Percentiles rank a stretch among this genome's conserved stretches.
Conservation (phyloP, 2,888 invertebrate genomes). For the Apamea sordens region DNA sequence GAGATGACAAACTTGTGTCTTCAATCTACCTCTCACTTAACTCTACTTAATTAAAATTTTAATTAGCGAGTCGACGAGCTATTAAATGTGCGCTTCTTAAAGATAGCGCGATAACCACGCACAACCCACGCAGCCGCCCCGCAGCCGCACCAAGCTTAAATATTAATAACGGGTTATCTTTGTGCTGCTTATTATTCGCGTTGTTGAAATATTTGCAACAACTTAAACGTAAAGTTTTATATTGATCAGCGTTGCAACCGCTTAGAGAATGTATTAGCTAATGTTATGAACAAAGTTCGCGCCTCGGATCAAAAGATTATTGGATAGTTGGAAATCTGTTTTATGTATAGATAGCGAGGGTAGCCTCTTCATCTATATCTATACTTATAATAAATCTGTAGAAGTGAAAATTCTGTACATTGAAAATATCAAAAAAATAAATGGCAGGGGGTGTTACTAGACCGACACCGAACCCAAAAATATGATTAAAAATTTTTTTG, state of each 20-base stretch:
- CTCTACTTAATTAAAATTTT: slow-evolving; percentile 62
- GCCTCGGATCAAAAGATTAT: slow-evolving; percentile 34
- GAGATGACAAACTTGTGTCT: slow-evolving; percentile 56
- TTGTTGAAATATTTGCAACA: slow-evolving; percentile 73
- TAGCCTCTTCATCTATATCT: background rate
- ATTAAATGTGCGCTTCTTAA: slow-evolving; percentile 53
- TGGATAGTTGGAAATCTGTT: slow-evolving; percentile 16
- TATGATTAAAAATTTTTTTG: too few relatives aligned
- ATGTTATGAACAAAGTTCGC: slow-evolving; percentile 53
- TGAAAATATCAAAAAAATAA: too few relatives aligned
- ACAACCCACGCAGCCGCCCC: slow-evolving; percentile 31
- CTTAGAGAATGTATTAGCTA: slow-evolving; percentile 35
- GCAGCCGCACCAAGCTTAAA: slow-evolving; percentile 64
- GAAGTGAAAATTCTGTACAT: too few relatives aligned
- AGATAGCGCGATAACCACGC: slow-evolving; percentile 48
- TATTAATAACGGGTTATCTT: slow-evolving; percentile 77
- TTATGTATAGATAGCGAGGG: too few relatives aligned
- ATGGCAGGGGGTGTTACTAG: too few relatives aligned
- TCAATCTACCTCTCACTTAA: slow-evolving; percentile 49
- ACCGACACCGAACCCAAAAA: too few relatives aligned
- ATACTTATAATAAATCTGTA: too few relatives aligned
- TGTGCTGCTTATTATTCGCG: slow-evolving; percentile 75
- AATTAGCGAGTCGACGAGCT: slow-evolving; percentile 51
- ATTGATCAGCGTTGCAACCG: slow-evolving; percentile 48
- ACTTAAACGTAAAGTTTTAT: slow-evolving; percentile 46